phyloP scores from a whole-genome alignment of 2,888 invertebrate genomes.

The Disparrhopalites patrizii region DNA sequence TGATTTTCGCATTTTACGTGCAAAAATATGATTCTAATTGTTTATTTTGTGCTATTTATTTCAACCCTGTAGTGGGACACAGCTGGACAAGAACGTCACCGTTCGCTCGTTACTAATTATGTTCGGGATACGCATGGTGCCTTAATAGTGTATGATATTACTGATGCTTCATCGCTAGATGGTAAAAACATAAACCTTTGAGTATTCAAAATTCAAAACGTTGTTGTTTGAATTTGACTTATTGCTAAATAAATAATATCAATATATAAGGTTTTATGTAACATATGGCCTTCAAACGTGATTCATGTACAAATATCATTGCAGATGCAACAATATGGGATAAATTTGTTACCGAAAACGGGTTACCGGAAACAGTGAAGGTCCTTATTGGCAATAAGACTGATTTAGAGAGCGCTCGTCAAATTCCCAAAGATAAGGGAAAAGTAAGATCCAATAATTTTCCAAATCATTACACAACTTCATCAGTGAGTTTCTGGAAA shows the following conservation, averaged over 20 bases:
- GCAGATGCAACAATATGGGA: constrained; percentile 38
- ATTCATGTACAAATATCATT: no score
- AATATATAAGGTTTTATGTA: not conserved
- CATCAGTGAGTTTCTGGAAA: no score
- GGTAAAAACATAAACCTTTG: no score
- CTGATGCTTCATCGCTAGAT: constrained; percentile 34
- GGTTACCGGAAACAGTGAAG: constrained; percentile 34
- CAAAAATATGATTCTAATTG: not conserved
- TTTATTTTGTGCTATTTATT: not conserved
- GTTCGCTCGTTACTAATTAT: constrained; percentile 44
- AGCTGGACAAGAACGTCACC: constrained; percentile 44
- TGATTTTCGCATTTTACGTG: no score
- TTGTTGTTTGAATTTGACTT: not conserved
- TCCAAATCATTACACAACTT: no score
- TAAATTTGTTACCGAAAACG: constrained; percentile 38
- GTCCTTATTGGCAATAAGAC: constrained; percentile 45
- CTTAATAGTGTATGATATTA: constrained; percentile 43
- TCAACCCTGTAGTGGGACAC: constrained; percentile 39
- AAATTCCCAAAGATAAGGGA: constrained; percentile 37
- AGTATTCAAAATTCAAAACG: not conserved
- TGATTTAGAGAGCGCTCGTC: constrained; percentile 35
- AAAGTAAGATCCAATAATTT: constrained; percentile 36
- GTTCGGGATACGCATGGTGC: constrained; percentile 44
- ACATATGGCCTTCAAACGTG: no score
- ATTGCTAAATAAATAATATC: not conserved